These are phyloP conservation scores for Ectropis grisescens DNA, from an alignment of 1,140 invertebrate species.

Conservation along the genomic window DNA sequence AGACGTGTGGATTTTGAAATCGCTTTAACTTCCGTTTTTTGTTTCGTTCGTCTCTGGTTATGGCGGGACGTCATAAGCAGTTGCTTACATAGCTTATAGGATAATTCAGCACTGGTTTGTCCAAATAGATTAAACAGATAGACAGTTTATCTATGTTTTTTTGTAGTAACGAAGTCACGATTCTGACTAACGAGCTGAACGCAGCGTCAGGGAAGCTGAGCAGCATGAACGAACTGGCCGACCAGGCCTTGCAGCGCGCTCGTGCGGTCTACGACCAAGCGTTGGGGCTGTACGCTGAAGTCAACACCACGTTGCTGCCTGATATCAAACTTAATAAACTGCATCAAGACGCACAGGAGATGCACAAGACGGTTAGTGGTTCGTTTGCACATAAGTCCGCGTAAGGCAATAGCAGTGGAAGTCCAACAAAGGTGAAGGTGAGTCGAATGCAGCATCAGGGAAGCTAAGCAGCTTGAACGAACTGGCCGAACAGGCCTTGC, in stretches of 20 bases:
- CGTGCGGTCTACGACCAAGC: constrained; percentile 84
- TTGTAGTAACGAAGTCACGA: constrained; percentile 75
- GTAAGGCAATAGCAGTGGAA: too few species aligned
- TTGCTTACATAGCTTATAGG: too few species aligned
- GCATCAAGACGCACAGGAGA: constrained; percentile 74
- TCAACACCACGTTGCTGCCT: constrained; percentile 82
- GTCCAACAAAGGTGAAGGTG: too few species aligned
- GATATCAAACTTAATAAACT: constrained; percentile 79
- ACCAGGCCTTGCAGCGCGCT: constrained; percentile 80
- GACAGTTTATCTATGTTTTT: too few species aligned
- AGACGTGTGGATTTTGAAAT: too few species aligned
- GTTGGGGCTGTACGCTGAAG: constrained; percentile 80
- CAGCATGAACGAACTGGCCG: constrained; percentile 77
- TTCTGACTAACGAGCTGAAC: constrained; percentile 70
- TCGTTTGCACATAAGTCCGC: constrained; percentile 8
- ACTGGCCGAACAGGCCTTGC: constrained; percentile 78
- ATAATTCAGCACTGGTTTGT: too few species aligned
- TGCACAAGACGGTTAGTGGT: constrained; percentile 72
- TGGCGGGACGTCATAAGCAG: too few species aligned
- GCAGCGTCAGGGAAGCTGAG: constrained; percentile 77
- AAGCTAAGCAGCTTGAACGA: constrained; percentile 78
- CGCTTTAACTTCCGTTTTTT: too few species aligned
- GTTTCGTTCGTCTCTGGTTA: too few species aligned
- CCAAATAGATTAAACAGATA: too few species aligned
- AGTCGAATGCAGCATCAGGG: constrained; percentile 73